phyloP scores from a whole-genome alignment of 2,888 invertebrate species.

The Digitonthophagus gazella region DNA sequence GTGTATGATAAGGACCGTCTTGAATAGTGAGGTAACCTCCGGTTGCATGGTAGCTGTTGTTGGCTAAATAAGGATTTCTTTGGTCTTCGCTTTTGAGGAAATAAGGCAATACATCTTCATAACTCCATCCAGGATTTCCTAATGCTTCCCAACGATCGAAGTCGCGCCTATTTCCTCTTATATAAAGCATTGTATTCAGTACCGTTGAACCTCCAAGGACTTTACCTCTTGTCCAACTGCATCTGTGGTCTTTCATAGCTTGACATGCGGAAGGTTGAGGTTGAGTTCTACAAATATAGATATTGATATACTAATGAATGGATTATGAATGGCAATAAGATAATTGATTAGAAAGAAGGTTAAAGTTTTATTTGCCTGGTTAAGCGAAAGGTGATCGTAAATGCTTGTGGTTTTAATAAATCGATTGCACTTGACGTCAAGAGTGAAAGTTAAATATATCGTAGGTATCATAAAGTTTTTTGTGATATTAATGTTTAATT shows the following conservation, averaged over 20 bases:
- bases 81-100: conserved; percentile 87
- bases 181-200: conserved; percentile 88
- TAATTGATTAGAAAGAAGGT: not conserved
- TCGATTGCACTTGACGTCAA: too few species aligned
- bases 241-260: conserved; percentile 80
- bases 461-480: too few species aligned
- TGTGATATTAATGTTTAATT: too few species aligned
- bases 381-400: too few species aligned
- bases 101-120: conserved; percentile 75
- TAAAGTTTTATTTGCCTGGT: too few species aligned
- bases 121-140: conserved; percentile 88
- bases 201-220: conserved; percentile 85
- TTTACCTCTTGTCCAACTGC: conserved; percentile 89
- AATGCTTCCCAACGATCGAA: conserved; percentile 83
- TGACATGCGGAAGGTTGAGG: conserved; percentile 81
- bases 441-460: too few species aligned
- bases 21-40: conserved; percentile 79
- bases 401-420: too few species aligned
- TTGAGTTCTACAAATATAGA: conserved; percentile 65
- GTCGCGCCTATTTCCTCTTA: conserved; percentile 82
- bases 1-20: conserved; percentile 77
- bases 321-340: too few species aligned
- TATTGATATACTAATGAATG: too few species aligned
- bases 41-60: conserved; percentile 68
- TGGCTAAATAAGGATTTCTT: conserved; percentile 82